Evolutionary conservation across 2,113 vertebrate genomes (phyloP).

Genomic region (Onychorhynchus coronatus): DNA sequence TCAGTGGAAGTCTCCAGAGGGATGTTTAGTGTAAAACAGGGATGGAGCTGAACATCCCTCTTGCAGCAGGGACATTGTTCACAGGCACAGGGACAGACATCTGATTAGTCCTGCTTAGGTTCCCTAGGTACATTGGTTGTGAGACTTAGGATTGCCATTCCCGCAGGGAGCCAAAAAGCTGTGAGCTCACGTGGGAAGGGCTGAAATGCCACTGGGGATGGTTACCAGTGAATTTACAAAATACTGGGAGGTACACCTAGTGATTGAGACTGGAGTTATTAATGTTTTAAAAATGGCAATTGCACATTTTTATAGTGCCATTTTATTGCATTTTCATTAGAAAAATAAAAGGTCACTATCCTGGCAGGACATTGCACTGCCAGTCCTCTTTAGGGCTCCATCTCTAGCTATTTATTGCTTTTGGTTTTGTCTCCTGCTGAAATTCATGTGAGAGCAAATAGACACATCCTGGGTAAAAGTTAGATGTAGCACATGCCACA

Average conservation of each 20-base stretch:
- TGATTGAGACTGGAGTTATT: neutral
- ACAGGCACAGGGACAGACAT: neutral
- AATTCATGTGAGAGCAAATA: slow-evolving; percentile 16
- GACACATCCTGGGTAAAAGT: neutral
- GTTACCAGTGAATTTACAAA: neutral
- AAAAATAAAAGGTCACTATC: slow-evolving; percentile 50
- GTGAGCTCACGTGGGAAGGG: neutral
- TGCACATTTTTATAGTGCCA: neutral
- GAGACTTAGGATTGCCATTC: neutral
- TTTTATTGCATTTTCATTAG: slow-evolving; percentile 44
- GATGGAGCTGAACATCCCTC: neutral
- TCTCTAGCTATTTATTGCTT: slow-evolving; percentile 20
- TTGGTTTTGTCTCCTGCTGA: neutral
- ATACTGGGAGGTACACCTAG: neutral
- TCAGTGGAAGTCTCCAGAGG: neutral
- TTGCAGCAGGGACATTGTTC: neutral
- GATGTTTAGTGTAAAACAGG: neutral
- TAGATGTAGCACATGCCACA: neutral
- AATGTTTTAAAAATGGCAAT: neutral
- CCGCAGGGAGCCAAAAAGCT: neutral
- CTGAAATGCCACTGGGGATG: neutral
- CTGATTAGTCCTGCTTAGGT: neutral
- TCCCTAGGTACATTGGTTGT: neutral
- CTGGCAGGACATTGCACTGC: slow-evolving; percentile 9
- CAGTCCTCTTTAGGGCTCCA: slow-evolving; percentile 22